Percentiles rank a stretch among this genome's conserved stretches.
Evolutionary conservation across 2,113 vertebrate species (phyloP).

Genomic region (Agapornis roseicollis): DNA sequence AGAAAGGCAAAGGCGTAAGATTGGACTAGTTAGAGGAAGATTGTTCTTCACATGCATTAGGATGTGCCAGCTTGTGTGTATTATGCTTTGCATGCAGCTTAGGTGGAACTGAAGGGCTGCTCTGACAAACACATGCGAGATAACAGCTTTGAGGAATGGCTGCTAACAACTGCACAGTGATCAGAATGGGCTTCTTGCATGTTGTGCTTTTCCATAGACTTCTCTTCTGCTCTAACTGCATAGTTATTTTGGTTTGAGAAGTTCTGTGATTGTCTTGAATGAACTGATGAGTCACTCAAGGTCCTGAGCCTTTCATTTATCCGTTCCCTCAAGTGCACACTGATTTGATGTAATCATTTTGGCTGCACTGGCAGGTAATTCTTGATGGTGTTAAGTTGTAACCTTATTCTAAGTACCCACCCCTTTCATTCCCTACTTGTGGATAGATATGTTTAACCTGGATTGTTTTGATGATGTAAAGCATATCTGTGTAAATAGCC

Average conservation of each 20-base stretch:
- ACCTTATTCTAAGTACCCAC: neutral
- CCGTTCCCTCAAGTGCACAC: neutral
- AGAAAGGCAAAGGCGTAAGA: neutral
- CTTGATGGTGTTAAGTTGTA: neutral
- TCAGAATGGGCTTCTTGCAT: neutral
- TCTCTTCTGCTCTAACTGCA: neutral
- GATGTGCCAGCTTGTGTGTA: neutral
- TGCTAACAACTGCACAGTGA: neutral
- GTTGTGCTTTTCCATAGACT: neutral
- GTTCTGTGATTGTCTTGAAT: neutral
- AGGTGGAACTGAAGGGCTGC: fast-evolving
- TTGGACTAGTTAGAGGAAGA: neutral
- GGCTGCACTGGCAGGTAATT: neutral
- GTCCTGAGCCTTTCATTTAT: neutral
- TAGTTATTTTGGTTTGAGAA: neutral
- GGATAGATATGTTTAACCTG: neutral
- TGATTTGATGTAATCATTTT: neutral
- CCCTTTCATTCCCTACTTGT: neutral
- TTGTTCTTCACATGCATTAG: neutral
- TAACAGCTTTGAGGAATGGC: fast-evolving
- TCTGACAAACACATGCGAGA: neutral
- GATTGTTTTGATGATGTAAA: neutral
- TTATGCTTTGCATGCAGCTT: neutral
- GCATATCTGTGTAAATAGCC: neutral
- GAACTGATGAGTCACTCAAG: neutral